Evolutionary conservation across 1,140 invertebrate species (phyloP).

Genomic region (Halesus radiatus): DNA sequence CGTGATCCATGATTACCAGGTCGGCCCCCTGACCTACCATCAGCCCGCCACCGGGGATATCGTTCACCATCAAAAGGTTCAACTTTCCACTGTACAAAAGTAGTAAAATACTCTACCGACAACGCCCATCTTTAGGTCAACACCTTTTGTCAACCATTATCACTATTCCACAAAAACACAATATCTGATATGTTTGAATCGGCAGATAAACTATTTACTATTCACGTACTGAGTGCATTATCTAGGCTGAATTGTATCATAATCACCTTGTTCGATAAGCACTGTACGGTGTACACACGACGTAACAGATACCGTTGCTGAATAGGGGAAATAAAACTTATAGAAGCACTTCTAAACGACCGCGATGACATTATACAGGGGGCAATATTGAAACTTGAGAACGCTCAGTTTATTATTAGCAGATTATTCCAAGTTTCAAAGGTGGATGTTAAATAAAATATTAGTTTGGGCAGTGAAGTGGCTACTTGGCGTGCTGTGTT

Average conservation of each 20-base stretch:
- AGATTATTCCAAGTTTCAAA: too few species aligned
- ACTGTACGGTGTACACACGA: neutral
- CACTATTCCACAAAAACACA: neutral
- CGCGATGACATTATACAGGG: neutral
- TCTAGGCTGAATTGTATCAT: conserved; percentile 9
- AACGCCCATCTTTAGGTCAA: conserved; percentile 4
- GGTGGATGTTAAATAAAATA: too few species aligned
- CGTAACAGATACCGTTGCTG: neutral
- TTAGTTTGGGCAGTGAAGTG: too few species aligned
- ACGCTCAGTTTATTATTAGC: too few species aligned
- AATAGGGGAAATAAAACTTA: neutral
- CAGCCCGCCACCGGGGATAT: conserved; percentile 38
- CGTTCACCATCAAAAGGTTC: conserved; percentile 44
- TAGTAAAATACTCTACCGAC: neutral
- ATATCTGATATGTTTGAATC: neutral
- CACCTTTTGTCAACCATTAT: neutral
- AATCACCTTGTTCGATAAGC: conserved; percentile 5
- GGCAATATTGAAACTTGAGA: too few species aligned
- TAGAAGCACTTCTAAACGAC: conserved; percentile 23
- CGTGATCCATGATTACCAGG: conserved; percentile 59
- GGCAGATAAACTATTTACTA: neutral
- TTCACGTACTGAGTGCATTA: conserved; percentile 1
- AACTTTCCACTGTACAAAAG: conserved; percentile 19
- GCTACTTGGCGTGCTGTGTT: too few species aligned
- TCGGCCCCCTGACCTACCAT: conserved; percentile 37